phyloP scores from a whole-genome alignment of 2,888 invertebrate genomes.

The Diaprepes abbreviatus region DNA sequence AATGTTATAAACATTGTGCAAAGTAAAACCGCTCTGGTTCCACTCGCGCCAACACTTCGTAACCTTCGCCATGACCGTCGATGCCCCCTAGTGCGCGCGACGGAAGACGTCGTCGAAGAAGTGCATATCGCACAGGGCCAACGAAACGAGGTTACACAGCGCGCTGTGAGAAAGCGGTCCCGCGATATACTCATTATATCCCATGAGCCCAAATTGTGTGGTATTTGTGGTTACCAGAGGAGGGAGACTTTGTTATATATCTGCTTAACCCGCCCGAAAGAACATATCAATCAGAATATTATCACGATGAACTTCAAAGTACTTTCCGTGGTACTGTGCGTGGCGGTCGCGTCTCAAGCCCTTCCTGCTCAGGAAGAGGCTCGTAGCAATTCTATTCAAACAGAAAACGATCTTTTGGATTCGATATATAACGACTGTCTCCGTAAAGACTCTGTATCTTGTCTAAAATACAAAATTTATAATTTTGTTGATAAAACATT shows the following conservation, averaged over 20 bases:
- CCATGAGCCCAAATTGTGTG: constrained; percentile 68
- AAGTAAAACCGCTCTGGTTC: constrained; percentile 14
- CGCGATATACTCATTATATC: constrained; percentile 66
- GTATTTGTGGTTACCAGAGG: constrained; percentile 59
- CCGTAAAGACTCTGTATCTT: constrained; percentile 86
- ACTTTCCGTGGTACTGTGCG: constrained; percentile 70
- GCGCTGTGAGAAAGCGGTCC: constrained; percentile 69
- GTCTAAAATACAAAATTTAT: constrained; percentile 89
- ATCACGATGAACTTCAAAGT: constrained; percentile 69
- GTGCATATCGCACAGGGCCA: constrained; percentile 62
- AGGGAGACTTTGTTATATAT: constrained; percentile 67
- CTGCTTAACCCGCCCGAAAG: constrained; percentile 61
- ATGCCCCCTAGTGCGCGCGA: constrained; percentile 35
- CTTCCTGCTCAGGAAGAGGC: constrained; percentile 75
- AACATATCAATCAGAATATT: constrained; percentile 51
- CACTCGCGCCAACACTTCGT: constrained; percentile 30
- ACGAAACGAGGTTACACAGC: constrained; percentile 66
- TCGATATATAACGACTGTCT: constrained; percentile 83
- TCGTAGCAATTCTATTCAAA: constrained; percentile 72
- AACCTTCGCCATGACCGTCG: constrained; percentile 47
- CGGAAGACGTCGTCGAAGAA: constrained; percentile 45
- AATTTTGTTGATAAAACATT: constrained; percentile 89
- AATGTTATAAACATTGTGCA: constrained; percentile 19
- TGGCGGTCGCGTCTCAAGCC: constrained; percentile 72
- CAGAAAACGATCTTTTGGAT: constrained; percentile 85